Conservation (phyloP, 2,113 vertebrate genomes). For the Ploceus nigricollis region DNA sequence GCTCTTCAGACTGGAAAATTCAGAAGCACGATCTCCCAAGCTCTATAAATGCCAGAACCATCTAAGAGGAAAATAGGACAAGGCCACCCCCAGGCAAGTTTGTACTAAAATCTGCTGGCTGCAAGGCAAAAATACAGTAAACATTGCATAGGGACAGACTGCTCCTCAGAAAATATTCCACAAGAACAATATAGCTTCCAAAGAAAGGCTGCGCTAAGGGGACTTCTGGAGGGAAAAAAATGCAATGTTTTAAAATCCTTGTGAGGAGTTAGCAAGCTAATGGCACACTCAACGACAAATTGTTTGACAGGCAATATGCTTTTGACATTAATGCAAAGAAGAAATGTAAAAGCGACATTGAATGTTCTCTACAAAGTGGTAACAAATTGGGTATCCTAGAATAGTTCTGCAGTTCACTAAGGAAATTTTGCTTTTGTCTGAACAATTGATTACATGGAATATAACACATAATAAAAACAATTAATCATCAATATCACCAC, state of each 20-base stretch:
- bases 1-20: conserved; percentile 67
- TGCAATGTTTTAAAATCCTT: conserved; percentile 30
- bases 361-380: background rate
- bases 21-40: conserved; percentile 62
- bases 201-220: background rate
- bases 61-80: conserved; percentile 70
- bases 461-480: background rate
- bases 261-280: conserved; percentile 25
- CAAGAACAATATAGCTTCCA: conserved; percentile 41
- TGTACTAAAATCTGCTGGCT: conserved; percentile 67
- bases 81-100: conserved; percentile 62
- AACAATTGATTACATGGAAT: background rate
- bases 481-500: background rate
- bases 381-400: background rate
- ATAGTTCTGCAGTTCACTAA: background rate
- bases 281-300: conserved; percentile 33
- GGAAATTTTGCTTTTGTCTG: background rate
- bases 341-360: background rate
- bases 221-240: background rate
- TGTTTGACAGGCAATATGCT: conserved; percentile 43
- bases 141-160: conserved; percentile 57
- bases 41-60: conserved; percentile 67
- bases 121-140: conserved; percentile 52
- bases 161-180: conserved; percentile 56
- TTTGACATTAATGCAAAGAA: conserved; percentile 47